Base-by-base conservation (phyloP, 1,140 invertebrate species). In the Calephelis virginiensis region DNA sequence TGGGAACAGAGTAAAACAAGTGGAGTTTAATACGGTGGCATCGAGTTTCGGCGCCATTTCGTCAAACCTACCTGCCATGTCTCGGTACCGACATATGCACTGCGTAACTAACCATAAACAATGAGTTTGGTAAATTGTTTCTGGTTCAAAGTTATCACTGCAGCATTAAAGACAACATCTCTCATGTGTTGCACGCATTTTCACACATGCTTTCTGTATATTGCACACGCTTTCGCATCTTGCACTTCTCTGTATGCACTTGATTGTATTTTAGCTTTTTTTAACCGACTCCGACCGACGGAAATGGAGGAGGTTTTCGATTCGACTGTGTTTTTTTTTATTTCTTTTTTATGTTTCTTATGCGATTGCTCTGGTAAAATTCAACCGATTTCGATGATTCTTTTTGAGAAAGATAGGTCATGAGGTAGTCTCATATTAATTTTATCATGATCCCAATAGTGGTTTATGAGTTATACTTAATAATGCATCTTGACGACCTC, bases 21-120 rank as follows among this genome's bases (percentile, higher is more conserved):
- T 95, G 90, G 95, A 95, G 88, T 94, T 95, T 91, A 96, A 96
- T 87, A 95, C 94, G 73, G 92, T 96, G 72, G 95, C 95, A 50
- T 93, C 94, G 73, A 95, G 94, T 91, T 95, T 95, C 82, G 94
- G 93, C 81, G 94, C 93, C 75, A 92, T 95, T 75, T 89, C 92
- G 67, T 93, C 93, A 75, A 78, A 92, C 60, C 90, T 94, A 70
- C 91, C 92, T 73, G 79, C 89, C 74, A 94, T 94, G 86, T 93
- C 94, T 92, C 95, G 94, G 95, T 95, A 95, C 82, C 82, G 83
- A 84, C 81, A 75, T 70, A 71, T 78, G 72, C 70, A 67, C 46
- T 62, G 48, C 63, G 68, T 70, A 28, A 59, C 61, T 47, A 45
- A 56, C 40, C 63, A 65, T 65, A 59, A 40, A 65, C 63, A 61